A percentile compares a stretch with the other conserved stretches of the same genome.
Evolutionary conservation across 1,140 invertebrate species (phyloP).

Genomic region (Drosophila sucinea): DNA sequence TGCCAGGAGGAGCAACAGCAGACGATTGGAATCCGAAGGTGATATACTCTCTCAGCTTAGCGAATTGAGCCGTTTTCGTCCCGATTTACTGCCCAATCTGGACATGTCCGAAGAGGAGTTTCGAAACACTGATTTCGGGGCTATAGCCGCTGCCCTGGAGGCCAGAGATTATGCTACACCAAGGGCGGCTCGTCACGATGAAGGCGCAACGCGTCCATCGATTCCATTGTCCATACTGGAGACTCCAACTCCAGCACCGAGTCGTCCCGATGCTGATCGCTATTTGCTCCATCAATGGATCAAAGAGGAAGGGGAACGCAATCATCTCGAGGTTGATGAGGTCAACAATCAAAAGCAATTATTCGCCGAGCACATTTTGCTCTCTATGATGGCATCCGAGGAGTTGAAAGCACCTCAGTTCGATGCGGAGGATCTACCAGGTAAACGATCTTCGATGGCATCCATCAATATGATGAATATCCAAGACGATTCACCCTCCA

Average conservation of each 20-base stretch:
- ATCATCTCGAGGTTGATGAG: not conserved
- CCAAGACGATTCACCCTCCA: slow-evolving; percentile 12
- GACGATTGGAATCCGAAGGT: slow-evolving; percentile 11
- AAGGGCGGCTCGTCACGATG: not conserved
- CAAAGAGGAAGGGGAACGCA: slow-evolving; percentile 11
- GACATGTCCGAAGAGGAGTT: slow-evolving; percentile 25
- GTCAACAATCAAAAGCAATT: not conserved
- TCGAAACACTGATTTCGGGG: not conserved
- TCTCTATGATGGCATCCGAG: slow-evolving; percentile 60
- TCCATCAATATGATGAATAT: not conserved
- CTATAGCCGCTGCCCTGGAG: not conserved
- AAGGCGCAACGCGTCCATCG: not conserved
- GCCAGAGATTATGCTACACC: not conserved
- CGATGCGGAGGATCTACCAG: not conserved
- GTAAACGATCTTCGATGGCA: not conserved
- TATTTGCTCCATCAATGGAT: slow-evolving; percentile 46
- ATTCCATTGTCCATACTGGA: not conserved
- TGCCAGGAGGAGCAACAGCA: not conserved
- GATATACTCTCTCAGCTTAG: slow-evolving; percentile 39
- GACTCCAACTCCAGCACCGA: not conserved
- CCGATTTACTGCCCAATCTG: slow-evolving; percentile 11
- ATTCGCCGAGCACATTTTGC: slow-evolving; percentile 57
- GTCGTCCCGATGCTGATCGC: slow-evolving; percentile 18
- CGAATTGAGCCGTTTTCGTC: slow-evolving; percentile 35
- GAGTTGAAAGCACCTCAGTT: slow-evolving; percentile 37